Base-by-base conservation (phyloP, 2,113 vertebrate genomes). In the Gnathonemus echidnorhynchus region DNA sequence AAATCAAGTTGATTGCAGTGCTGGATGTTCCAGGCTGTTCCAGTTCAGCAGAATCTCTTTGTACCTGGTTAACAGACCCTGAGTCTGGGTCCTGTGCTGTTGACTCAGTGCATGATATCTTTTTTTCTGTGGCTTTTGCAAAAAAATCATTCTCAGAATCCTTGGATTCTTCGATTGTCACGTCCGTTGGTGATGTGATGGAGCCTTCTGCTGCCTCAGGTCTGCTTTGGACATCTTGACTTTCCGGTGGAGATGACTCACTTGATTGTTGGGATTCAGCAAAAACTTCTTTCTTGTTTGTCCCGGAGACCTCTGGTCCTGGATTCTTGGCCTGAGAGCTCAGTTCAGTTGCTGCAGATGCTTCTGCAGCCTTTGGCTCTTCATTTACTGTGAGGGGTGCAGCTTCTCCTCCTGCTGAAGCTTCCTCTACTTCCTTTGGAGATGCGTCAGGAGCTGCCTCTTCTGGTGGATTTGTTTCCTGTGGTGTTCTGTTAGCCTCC, bases 121-220 rank as follows among this genome's bases (percentile, higher is more conserved):
- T 5, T 88, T 70, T 46, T 88, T 92, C 91, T 90, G 90, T 52
- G 90, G 87, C 85, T 88, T 90, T 91, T 53, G 89, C 10, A 35
- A n/a, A 86, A 88, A 19, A 19, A 39, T 13, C 74, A 56, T 27
- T 21, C 24, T 48, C 89, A 46, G 50, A 70, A 70, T 70, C 52
- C 21, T 58, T 13, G 31, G 77, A 50, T 2, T 24, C 66, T 50
- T 35, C 24, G 4, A 10, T 77, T 89, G 66, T 52, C 31, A 39
- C 15, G 5, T 89, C 89, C 50, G 3, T 39, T 45, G 56, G 8
- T 11, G 17, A 58, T 24, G 56, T 50, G 62, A 24, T 3, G 6
- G 53, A 39, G 9, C 8, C 87, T 62, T 66, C 35, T 66, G 7
- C 53, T 21, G 27, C 8, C 39, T 45, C 56, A 88, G 87, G 5